Conservation (phyloP, 2,797 vertebrate species). For the Anguilla marmorata region DNA sequence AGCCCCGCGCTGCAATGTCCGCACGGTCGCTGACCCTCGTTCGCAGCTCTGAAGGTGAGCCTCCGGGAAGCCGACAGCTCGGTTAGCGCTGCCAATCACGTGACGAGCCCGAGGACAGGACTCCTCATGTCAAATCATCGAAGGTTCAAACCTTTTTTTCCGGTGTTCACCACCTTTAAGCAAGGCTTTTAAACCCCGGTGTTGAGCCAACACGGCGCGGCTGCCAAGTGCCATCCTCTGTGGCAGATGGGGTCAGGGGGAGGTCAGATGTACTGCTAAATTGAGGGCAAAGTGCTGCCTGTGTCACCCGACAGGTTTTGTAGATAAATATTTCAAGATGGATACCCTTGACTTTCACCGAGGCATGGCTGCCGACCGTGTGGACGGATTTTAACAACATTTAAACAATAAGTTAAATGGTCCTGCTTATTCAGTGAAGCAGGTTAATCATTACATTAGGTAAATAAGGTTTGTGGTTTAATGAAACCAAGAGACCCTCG, state of each 20-base stretch:
- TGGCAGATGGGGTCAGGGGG: background rate
- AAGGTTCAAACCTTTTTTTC: background rate
- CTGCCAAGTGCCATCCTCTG: background rate
- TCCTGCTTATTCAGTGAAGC: constrained; percentile 53
- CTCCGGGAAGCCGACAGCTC: background rate
- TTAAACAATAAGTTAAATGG: constrained; percentile 38
- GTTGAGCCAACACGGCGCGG: background rate
- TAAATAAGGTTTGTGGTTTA: constrained; percentile 36
- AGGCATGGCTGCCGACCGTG: background rate
- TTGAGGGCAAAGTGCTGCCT: constrained; percentile 9
- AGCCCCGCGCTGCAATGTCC: background rate
- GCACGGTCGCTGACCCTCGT: background rate
- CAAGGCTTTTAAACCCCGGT: background rate
- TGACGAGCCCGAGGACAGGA: background rate
- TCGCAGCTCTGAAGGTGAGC: background rate
- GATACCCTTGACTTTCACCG: background rate
- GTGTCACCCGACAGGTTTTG: background rate
- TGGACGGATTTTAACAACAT: background rate
- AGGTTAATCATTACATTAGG: constrained; percentile 54
- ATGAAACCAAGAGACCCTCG: constrained; percentile 38
- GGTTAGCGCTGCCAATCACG: background rate
- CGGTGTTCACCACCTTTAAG: background rate
- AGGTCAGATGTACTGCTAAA: background rate
- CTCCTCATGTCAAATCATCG: background rate
- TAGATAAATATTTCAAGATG: constrained; percentile 1